phyloP scores from a whole-genome alignment of 2,113 vertebrate species.

The Pangasianodon hypophthalmus region DNA sequence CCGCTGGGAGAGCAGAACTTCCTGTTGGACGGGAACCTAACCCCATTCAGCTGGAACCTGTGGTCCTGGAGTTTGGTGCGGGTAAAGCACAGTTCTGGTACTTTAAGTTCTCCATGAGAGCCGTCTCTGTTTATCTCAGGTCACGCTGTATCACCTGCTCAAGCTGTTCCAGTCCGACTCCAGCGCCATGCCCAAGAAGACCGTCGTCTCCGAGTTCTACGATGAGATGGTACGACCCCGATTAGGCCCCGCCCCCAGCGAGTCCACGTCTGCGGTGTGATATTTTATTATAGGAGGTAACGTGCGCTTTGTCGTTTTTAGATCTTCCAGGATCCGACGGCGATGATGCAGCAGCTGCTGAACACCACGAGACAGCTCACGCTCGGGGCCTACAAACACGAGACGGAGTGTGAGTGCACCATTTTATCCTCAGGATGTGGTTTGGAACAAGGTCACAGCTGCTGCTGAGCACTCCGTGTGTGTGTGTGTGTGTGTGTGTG shows the following conservation, averaged over 20 bases:
- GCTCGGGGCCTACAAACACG: slow-evolving; percentile 94
- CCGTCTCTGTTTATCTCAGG: slow-evolving; percentile 68
- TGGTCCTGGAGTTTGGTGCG: too few species aligned
- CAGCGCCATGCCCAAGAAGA: slow-evolving; percentile 97
- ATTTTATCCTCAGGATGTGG: not conserved
- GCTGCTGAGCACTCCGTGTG: not conserved
- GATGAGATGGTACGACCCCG: slow-evolving; percentile 90
- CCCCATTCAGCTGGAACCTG: too few species aligned
- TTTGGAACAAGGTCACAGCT: not conserved
- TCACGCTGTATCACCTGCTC: slow-evolving; percentile 94
- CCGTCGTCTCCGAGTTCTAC: slow-evolving; percentile 97
- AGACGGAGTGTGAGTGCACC: slow-evolving; percentile 91
- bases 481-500: slow-evolving; percentile 28
- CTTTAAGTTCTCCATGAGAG: not conserved
- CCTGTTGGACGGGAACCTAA: too few species aligned
- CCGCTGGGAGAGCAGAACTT: too few species aligned
- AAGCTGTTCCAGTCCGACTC: slow-evolving; percentile 98
- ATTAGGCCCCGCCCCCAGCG: not conserved
- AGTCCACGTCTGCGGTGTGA: not conserved
- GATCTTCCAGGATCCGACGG: slow-evolving; percentile 99
- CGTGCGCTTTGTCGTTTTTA: slow-evolving; percentile 54
- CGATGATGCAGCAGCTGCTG: slow-evolving; percentile 98
- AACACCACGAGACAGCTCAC: slow-evolving; percentile 96
- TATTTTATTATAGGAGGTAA: not conserved
- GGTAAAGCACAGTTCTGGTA: too few species aligned